Conservation (phyloP, 2,888 invertebrate genomes). For the Caenorhabditis imperialis region DNA sequence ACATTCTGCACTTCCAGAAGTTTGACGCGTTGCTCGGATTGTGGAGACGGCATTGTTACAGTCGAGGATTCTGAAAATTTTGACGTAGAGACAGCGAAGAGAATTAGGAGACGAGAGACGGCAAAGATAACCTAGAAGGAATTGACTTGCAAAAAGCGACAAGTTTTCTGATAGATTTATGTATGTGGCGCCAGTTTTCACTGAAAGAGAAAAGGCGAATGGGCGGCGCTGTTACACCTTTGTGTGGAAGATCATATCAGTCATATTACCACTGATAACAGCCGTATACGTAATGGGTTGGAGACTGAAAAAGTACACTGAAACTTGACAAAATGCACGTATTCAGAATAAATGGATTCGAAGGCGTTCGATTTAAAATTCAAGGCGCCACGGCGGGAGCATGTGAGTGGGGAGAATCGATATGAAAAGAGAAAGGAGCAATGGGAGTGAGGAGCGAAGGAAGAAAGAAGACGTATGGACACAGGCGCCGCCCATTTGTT, state of each 20-base stretch:
- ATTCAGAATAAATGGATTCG: background rate
- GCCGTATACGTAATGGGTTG: constrained; percentile 10
- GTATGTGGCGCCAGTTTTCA: constrained; percentile 37
- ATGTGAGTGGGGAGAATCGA: constrained; percentile 5
- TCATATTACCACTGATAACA: constrained; percentile 48
- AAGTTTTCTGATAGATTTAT: background rate
- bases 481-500: too few relatives aligned
- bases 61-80: background rate
- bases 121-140: constrained; percentile 2
- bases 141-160: constrained; percentile 20
- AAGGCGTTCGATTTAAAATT: background rate
- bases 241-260: constrained; percentile 37
- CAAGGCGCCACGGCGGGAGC: constrained; percentile 1
- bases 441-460: too few relatives aligned
- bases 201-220: constrained; percentile 24
- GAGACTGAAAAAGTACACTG: constrained; percentile 8
- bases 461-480: background rate
- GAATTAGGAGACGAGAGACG: background rate
- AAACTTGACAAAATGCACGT: constrained; percentile 20
- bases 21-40: constrained; percentile 36
- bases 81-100: background rate
- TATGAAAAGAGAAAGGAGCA: background rate
- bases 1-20: constrained; percentile 37
- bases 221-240: constrained; percentile 34
- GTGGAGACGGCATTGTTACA: constrained; percentile 15